phyloP scores from a whole-genome alignment of 2,888 invertebrate species.

The Pemphredon lugubris region DNA sequence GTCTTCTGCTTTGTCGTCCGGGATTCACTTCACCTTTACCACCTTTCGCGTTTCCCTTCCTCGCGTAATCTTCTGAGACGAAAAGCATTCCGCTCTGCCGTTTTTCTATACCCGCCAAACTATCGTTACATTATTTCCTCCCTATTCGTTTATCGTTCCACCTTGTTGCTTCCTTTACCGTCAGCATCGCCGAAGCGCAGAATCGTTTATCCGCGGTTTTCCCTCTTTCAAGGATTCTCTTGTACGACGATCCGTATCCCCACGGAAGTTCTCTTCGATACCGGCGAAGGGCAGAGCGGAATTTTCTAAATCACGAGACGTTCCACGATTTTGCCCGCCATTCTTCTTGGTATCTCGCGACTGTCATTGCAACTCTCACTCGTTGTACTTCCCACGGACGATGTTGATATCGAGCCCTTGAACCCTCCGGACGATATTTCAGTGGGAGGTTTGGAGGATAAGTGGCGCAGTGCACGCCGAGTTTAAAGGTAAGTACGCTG shows the following conservation, averaged over 20 bases:
- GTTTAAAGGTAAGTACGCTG: slow-evolving; percentile 62
- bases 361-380: neutral
- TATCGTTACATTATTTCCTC: too few species aligned
- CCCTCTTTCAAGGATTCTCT: neutral
- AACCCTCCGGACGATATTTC: too few species aligned
- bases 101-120: neutral
- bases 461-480: slow-evolving; percentile 31
- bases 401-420: neutral
- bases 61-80: neutral
- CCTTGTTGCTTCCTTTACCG: neutral
- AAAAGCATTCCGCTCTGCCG: neutral
- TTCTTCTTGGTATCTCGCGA: neutral
- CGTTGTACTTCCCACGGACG: neutral
- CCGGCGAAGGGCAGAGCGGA: neutral
- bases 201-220: neutral
- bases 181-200: too few species aligned
- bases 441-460: too few species aligned
- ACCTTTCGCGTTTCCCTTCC: slow-evolving; percentile 4
- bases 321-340: neutral
- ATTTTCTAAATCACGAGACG: neutral
- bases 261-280: neutral
- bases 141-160: neutral
- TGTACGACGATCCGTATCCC: neutral
- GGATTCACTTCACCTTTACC: neutral
- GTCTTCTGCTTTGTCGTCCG: neutral